Evolutionary conservation across 2,888 invertebrate genomes (phyloP), one percentile per base, ranked within the genome.

Genomic region (Caenorhabditis zanzibari): DNA sequence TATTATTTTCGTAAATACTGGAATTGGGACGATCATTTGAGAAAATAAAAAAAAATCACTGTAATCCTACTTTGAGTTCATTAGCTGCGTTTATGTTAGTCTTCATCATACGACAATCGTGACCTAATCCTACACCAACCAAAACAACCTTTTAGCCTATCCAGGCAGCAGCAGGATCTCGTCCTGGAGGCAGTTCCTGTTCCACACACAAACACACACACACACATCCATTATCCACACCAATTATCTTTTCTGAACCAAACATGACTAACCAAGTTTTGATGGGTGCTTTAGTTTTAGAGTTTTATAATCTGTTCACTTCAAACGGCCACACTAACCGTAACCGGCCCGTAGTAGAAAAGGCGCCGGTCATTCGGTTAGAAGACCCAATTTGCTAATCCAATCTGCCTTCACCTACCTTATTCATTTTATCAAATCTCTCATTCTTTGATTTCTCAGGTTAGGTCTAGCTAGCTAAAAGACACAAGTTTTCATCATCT

Each of bases 211-310:
- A 73, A 69, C 54, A 75, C 69, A 58, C 58, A 68, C 81, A 71
- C 72, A 61, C 64, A 73, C 82, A 77, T 82, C 82, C 82, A 82
- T 82, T 82, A 82, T 82, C 77, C 82, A 82, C 82, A 68, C 82
- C 82, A 82, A 82, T 82, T 82, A 82, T 82, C 82, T 47, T 76
- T 82, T 82, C 68, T 73, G 69, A 82, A 77, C 77, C 73, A 82
- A 82, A 77, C 77, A 77, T 77, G 82, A 82, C 82, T 82, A 76
- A 72, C 82, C 72, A 80, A 73, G 80, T 80, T 76, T 82, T 82
- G 72, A 61, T 79, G 56, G 63, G 71, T 72, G 79, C 71, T 63
- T 69, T 16, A 24, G 69, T 63, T 73, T 66, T 79, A 54, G 54
- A 79, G 64, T 79, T 79, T 79, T 79, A 79, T 79, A 79, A 71